A percentile compares a stretch with the other conserved stretches of the same genome.
phyloP scores from a whole-genome alignment of 2,113 vertebrate species.

The Numida meleagris region DNA sequence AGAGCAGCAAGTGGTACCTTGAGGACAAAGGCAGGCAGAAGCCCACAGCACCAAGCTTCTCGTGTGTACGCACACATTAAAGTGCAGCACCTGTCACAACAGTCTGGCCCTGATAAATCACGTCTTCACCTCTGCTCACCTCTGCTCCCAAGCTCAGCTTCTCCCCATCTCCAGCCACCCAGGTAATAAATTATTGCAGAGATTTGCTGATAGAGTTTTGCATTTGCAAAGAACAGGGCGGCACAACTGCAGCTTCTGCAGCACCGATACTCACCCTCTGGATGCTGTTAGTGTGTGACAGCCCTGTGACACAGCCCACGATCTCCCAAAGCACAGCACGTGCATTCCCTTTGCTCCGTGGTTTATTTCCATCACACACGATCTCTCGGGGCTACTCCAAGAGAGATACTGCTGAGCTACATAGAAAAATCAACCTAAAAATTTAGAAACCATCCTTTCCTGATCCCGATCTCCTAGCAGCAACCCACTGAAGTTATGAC shows the following conservation, averaged over 20 bases:
- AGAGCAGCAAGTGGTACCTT: background rate
- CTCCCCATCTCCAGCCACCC: background rate
- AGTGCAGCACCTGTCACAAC: background rate
- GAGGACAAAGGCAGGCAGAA: background rate
- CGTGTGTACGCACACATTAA: background rate
- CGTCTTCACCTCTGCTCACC: background rate
- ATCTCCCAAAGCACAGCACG: background rate
- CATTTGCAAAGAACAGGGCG: background rate
- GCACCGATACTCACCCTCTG: background rate
- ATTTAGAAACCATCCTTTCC: background rate
- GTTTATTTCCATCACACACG: background rate
- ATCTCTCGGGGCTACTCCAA: background rate
- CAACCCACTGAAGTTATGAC: background rate
- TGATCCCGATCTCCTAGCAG: background rate
- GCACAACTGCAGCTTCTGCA: accelerated
- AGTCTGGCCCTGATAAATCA: background rate
- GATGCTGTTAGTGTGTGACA: background rate
- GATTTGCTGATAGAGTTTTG: background rate
- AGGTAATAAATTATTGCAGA: background rate
- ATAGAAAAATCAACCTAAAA: background rate
- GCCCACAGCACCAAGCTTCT: accelerated
- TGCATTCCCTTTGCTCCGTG: background rate
- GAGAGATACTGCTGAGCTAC: background rate
- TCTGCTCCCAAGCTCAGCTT: background rate
- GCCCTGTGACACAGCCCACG: accelerated